Evolutionary conservation across 2,113 vertebrate species (phyloP), one percentile per base, ranked within the genome.

Genomic region (Cheilinus undulatus): DNA sequence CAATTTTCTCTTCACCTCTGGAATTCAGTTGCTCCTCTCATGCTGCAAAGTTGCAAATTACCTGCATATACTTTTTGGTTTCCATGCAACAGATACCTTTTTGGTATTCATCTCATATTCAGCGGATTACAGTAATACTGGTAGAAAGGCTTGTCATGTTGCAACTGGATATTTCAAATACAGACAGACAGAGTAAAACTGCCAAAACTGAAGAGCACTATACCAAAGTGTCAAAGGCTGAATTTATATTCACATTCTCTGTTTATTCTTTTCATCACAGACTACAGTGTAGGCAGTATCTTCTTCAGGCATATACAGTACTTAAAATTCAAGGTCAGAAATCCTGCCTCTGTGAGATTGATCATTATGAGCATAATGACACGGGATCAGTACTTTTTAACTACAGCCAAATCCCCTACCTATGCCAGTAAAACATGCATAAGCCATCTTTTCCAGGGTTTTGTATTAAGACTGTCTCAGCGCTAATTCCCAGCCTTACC

Each of bases 401-500:
- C 74, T 60, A 22, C 69, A 60, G 76, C n/a, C 57, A 86, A 87
- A 89, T 88, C 83, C 84, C 36, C 60, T 71, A 83, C 80, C 82
- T 84, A 53, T 78, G 72, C 78, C 66, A 48, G 85, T 83, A 69
- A 85, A 88, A 86, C 88, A 88, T 83, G 85, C 54, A 59, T 84
- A 79, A 89, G 80, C 84, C 82, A 68, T 76, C 77, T 69, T 87
- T 87, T 82, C 84, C 86, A 72, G 67, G 84, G 77, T 86, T 88
- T 90, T 86, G 78, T 86, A 89, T 88, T 88, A 89, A 83, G 78
- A 85, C 84, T 73, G 86, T 76, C 85, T 91, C 82, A 62, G 76
- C 54, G 59, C 66, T 91, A 92, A 91, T 89, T 90, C 91, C 88
- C 76, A 84, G 86, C 62, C 86, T 91, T 90, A 92, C 86, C 88